A percentile compares a stretch with the other conserved stretches of the same genome.
phyloP scores from a whole-genome alignment of 1,140 invertebrate species.

The Brevipalpus yothersi region DNA sequence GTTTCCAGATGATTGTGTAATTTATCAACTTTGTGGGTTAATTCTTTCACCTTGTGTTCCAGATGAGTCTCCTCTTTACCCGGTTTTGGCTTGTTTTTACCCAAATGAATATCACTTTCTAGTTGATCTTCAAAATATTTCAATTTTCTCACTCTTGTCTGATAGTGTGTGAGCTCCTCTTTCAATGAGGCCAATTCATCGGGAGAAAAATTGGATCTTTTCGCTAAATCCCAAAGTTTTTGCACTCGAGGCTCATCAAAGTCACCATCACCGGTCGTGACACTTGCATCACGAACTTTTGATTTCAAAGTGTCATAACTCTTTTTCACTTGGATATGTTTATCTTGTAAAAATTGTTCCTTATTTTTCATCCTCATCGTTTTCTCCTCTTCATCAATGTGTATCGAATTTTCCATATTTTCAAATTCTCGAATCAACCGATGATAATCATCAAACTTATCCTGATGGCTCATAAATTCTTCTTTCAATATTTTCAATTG shows the following conservation, averaged over 20 bases:
- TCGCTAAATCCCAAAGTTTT: constrained; percentile 54
- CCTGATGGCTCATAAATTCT: constrained; percentile 72
- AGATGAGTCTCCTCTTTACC: constrained; percentile 34
- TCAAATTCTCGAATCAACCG: constrained; percentile 37
- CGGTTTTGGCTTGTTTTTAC: constrained; percentile 27
- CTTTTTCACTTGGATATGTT: constrained; percentile 47
- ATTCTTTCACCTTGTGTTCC: constrained; percentile 23
- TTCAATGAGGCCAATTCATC: constrained; percentile 58
- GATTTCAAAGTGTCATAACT: constrained; percentile 48
- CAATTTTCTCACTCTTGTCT: constrained; percentile 55
- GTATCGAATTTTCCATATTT: constrained; percentile 13
- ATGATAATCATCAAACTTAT: constrained; percentile 73
- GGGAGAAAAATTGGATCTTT: constrained; percentile 46
- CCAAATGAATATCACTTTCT: constrained; percentile 19
- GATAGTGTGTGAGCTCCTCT: constrained; percentile 62
- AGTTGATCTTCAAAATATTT: constrained; percentile 50
- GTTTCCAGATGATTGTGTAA: background rate
- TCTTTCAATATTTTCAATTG: constrained; percentile 58
- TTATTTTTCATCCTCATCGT: constrained; percentile 4
- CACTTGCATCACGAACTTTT: constrained; percentile 41
- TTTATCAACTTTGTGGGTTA: constrained; percentile 36
- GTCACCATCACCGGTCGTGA: constrained; percentile 34
- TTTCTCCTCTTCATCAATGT: constrained; percentile 4
- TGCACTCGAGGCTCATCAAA: constrained; percentile 72
- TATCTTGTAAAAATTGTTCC: constrained; percentile 28